Base-by-base conservation (phyloP, 2,888 invertebrate genomes). In the Lasioglossum malachurum region DNA sequence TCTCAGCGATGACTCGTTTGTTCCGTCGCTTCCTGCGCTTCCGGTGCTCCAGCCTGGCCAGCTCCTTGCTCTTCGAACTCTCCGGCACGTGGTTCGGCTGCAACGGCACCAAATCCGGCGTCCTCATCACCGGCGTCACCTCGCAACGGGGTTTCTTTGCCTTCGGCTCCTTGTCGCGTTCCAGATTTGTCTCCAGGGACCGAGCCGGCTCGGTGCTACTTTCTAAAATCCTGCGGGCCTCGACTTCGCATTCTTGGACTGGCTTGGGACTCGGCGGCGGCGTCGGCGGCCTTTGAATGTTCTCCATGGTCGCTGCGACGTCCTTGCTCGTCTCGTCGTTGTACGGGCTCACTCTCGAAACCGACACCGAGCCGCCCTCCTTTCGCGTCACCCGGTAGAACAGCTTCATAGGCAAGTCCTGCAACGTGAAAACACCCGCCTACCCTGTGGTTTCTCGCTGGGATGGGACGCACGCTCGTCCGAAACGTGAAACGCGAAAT, bases 231-330 rank as follows among this genome's bases (percentile, higher is more conserved):
- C 72, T 83, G 14, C 82, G 81, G 67, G 81, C 84, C 82, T 92
- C 78, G 75, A 73, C 80, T 23, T 91, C 88, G 80, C 80, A 83
- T 78, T 91, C 88, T 83, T 88, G 88, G 35, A 87, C 90, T 0
- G 93, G 93, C 57, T 94, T 94, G 1, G 94, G 94, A 87, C 94
- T 94, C 5, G 94, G 94, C 12, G 94, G 94, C 12, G 94, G 94
- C 0, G 94, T 94, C 12, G 94, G 94, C 31, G 94, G 94, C 82
- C 94, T 91, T 74, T 93, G 94, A 79, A 94, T 94, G 73, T 94
- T 93, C 78, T 94, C 94, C 53, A 94, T 94, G 7, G 87, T 84
- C 41, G 87, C 49, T 38, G 87, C 49, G 19, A 64, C 76, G 31
- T 88, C 90, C 71, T 89, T 91, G 53, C 64, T 78, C 14, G 69